Evolutionary conservation across 2,113 vertebrate species (phyloP).

Genomic region (Ciconia maguari): DNA sequence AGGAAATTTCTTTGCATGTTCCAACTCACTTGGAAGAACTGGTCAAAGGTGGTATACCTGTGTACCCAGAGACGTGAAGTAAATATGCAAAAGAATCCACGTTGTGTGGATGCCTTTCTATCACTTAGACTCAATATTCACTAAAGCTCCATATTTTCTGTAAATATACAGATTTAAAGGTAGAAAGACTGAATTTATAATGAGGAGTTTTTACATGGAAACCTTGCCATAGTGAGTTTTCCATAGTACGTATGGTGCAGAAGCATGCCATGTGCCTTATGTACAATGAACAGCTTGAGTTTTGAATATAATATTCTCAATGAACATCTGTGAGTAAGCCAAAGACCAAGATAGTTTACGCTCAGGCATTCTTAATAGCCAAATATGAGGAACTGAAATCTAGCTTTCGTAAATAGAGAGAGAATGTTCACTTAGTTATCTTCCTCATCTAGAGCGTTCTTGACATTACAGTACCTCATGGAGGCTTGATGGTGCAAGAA

Average conservation of each 20-base stretch:
- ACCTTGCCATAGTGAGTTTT: neutral
- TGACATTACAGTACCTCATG: no score
- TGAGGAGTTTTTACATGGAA: neutral
- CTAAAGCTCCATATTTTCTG: neutral
- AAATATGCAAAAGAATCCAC: neutral
- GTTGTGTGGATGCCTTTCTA: neutral
- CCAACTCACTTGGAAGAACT: neutral
- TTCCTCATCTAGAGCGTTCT: neutral
- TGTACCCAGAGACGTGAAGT: neutral
- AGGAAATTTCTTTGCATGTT: neutral
- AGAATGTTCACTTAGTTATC: neutral
- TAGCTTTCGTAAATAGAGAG: neutral
- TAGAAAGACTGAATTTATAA: neutral
- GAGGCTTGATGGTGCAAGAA: neutral
- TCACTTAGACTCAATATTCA: neutral
- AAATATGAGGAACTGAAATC: neutral
- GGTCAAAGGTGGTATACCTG: neutral
- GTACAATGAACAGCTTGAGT: neutral
- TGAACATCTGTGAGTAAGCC: neutral
- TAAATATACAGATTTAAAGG: neutral
- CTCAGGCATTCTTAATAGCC: neutral
- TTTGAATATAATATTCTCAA: neutral
- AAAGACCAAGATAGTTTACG: neutral
- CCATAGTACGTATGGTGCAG: fast-evolving
- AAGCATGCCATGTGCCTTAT: neutral